Percentiles rank a stretch among this genome's conserved stretches.
Conservation (phyloP, 2,113 vertebrate genomes). For the Alethe diademata region DNA sequence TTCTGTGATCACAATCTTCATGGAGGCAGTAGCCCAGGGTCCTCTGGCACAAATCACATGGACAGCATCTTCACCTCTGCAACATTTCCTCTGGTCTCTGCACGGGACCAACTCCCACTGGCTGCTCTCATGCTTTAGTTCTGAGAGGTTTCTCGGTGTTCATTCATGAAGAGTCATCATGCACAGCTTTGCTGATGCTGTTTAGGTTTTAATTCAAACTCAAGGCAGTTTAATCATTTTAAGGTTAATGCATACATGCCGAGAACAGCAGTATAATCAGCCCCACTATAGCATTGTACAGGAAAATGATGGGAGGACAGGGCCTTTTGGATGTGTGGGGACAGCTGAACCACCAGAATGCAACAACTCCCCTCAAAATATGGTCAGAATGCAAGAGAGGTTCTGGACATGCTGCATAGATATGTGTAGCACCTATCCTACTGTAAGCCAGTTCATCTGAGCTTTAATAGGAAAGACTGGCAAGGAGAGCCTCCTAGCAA, state of each 20-base stretch:
- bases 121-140: not conserved
- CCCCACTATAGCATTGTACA: not conserved
- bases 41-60: not conserved
- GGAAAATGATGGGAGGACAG: not conserved
- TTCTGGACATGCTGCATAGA: not conserved
- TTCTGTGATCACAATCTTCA: not conserved
- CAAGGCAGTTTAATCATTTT: not conserved
- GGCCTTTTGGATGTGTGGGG: fast-evolving
- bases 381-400: not conserved
- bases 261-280: not conserved
- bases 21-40: not conserved
- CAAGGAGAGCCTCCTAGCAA: not conserved
- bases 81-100: not conserved
- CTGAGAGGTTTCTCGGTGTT: not conserved
- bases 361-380: not conserved
- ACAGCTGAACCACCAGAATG: not conserved
- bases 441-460: not conserved
- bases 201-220: not conserved
- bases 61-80: not conserved
- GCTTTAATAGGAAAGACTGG: not conserved
- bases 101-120: not conserved
- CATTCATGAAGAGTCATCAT: fast-evolving
- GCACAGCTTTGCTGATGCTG: not conserved
- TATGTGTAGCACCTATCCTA: not conserved
- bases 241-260: not conserved